These are phyloP conservation scores for Podarcis muralis DNA, from an alignment of 2,113 vertebrate species.

Conservation along the genomic window DNA sequence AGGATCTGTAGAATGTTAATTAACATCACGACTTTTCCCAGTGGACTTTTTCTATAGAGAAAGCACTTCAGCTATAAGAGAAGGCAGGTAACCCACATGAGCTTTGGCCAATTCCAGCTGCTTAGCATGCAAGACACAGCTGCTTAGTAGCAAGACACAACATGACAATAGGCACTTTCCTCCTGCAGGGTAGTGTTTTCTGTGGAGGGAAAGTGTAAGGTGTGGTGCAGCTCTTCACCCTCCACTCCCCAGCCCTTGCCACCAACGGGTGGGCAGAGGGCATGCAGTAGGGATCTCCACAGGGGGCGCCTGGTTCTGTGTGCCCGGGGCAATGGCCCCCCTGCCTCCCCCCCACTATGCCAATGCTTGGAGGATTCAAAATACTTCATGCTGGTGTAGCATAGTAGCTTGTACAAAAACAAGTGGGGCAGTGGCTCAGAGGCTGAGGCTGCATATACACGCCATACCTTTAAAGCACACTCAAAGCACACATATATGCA, in stretches of 20 bases:
- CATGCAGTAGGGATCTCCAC: no score
- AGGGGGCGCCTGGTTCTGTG: no score
- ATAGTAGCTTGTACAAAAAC: not conserved
- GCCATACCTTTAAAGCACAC: no score
- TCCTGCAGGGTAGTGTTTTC: not conserved
- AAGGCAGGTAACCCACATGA: not conserved
- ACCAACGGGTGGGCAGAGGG: no score
- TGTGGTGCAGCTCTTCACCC: not conserved
- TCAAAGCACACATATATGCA: no score
- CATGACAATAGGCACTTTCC: not conserved
- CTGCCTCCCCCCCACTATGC: no score
- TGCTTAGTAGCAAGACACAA: not conserved
- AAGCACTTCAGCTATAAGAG: not conserved
- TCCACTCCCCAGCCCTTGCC: no score
- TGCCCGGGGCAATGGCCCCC: no score
- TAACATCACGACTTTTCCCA: not conserved
- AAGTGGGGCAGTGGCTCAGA: not conserved
- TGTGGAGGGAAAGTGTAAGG: not conserved
- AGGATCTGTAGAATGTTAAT: not conserved
- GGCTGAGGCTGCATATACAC: no score
- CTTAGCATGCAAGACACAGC: not conserved
- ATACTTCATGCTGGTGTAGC: not conserved
- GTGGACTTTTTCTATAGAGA: not conserved
- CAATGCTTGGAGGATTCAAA: not conserved
- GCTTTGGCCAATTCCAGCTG: not conserved